Conservation (phyloP, 2,113 vertebrate species). For the Natator depressus region DNA sequence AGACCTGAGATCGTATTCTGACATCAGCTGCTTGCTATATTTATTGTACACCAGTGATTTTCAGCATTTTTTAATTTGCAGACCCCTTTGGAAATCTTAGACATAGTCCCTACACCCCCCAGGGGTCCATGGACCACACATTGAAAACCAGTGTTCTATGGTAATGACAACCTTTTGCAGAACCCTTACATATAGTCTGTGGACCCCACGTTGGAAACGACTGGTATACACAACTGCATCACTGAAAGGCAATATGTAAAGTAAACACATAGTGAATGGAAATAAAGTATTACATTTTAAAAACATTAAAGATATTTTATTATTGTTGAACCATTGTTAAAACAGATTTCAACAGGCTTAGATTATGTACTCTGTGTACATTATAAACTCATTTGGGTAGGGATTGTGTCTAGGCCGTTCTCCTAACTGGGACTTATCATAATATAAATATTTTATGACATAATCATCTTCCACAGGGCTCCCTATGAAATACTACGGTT, state of each 20-base stretch:
- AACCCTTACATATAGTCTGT: too few relatives aligned
- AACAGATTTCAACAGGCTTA: not conserved
- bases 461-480: not conserved
- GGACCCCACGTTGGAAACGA: too few relatives aligned
- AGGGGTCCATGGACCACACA: too few relatives aligned
- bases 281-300: not conserved
- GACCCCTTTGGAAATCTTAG: too few relatives aligned
- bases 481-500: not conserved
- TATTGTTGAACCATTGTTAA: not conserved
- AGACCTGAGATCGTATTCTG: too few relatives aligned
- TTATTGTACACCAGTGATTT: too few relatives aligned
- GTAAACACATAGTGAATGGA: not conserved
- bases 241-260: not conserved
- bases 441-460: accelerated
- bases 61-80: too few relatives aligned
- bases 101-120: too few relatives aligned
- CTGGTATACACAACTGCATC: too few relatives aligned
- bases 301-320: not conserved
- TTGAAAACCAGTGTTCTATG: too few relatives aligned
- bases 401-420: not conserved
- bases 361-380: not conserved
- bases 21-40: too few relatives aligned
- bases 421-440: not conserved
- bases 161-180: too few relatives aligned
- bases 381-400: not conserved